phyloP scores from a whole-genome alignment of 2,797 vertebrate genomes.

The Gadopsis bispinosus region DNA sequence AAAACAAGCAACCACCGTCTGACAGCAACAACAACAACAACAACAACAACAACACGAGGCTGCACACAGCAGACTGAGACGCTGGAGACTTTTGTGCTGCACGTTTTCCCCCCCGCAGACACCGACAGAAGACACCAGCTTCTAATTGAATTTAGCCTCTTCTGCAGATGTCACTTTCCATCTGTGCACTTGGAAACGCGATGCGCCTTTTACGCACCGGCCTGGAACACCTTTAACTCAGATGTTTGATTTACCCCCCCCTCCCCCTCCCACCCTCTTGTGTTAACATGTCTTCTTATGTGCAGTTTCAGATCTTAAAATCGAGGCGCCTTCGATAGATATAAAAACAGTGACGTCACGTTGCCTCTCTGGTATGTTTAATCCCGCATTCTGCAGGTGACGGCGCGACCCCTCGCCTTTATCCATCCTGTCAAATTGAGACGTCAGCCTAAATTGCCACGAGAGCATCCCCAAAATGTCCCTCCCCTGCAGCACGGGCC shows the following conservation, averaged over 20 bases:
- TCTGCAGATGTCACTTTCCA: slow-evolving; percentile 96
- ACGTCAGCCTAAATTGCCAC: slow-evolving; percentile 79
- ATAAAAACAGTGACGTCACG: no score
- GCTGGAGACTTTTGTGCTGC: slow-evolving; percentile 53
- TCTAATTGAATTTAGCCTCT: slow-evolving; percentile 90
- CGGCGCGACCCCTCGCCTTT: slow-evolving; percentile 1
- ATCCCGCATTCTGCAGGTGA: slow-evolving; percentile 32
- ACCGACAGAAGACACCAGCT: slow-evolving; percentile 81
- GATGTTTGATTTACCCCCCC: background rate
- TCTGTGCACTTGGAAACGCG: slow-evolving; percentile 90
- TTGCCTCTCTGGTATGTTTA: no score
- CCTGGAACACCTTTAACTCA: slow-evolving; percentile 47
- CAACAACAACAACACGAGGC: slow-evolving; percentile 12
- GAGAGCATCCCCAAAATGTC: slow-evolving; percentile 71
- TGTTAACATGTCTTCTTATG: background rate
- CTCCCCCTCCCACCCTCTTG: background rate
- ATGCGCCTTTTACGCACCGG: slow-evolving; percentile 69
- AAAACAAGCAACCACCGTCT: background rate
- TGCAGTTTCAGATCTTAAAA: background rate
- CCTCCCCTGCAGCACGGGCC: slow-evolving; percentile 68
- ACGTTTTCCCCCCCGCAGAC: slow-evolving; percentile 41
- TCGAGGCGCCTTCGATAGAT: accelerated
- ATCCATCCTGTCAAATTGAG: slow-evolving; percentile 74
- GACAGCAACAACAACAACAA: no score
- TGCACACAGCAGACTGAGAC: slow-evolving; percentile 3